These are phyloP conservation scores for Regulus satrapa DNA, from an alignment of 2,113 vertebrate genomes.

Conservation along the genomic window DNA sequence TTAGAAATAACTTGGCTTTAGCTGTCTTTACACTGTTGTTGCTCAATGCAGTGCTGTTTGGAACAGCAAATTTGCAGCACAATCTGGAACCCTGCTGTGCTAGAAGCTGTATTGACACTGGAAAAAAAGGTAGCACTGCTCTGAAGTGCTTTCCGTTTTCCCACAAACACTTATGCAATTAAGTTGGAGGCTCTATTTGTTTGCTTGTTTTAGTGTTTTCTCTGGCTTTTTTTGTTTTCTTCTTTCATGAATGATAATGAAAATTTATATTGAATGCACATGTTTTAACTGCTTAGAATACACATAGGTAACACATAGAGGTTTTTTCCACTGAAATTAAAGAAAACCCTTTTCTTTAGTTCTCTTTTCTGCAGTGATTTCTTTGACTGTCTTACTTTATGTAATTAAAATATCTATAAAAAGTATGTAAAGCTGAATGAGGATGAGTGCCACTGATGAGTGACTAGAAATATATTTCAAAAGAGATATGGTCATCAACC, in stretches of 20 bases:
- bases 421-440: background rate
- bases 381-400: background rate
- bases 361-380: background rate
- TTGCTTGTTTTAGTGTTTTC: background rate
- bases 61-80: no score
- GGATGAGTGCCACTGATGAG: background rate
- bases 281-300: background rate
- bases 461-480: background rate
- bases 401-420: background rate
- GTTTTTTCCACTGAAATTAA: background rate
- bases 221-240: background rate
- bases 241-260: background rate
- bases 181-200: background rate
- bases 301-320: background rate
- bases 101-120: background rate
- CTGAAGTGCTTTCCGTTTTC: background rate
- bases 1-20: background rate
- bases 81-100: background rate
- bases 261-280: background rate
- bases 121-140: background rate
- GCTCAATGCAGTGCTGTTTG: background rate
- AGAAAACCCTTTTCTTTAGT: background rate
- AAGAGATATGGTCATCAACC: background rate
- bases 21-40: background rate
- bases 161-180: background rate